Conservation (phyloP, 2,797 vertebrate species). For the Bradypus variegatus region DNA sequence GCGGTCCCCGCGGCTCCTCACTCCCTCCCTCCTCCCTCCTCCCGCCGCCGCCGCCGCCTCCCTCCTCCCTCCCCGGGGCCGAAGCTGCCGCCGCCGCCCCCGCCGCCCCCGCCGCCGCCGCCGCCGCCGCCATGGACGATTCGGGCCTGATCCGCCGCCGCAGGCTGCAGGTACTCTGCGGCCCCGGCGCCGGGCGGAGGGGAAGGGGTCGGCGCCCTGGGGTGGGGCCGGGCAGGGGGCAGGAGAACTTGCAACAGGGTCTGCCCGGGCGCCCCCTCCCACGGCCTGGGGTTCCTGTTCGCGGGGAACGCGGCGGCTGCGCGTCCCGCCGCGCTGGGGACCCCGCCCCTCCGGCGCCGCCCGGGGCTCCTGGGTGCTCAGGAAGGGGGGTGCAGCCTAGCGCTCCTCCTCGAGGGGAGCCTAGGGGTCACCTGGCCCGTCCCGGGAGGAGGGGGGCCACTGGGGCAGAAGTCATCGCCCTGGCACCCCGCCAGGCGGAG, state of each 20-base stretch:
- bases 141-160: conserved; percentile 85
- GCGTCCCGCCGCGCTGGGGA: conserved; percentile 34
- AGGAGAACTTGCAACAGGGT: conserved; percentile 25
- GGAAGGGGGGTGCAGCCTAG: conserved; percentile 12
- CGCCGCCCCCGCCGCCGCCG: background rate
- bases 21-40: conserved; percentile 40
- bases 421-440: background rate
- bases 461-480: background rate
- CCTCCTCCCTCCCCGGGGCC: conserved; percentile 57
- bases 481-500: background rate
- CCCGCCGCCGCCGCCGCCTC: conserved; percentile 41
- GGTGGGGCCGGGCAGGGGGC: conserved; percentile 28
- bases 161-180: conserved; percentile 80
- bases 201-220: conserved; percentile 22
- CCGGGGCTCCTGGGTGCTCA: background rate
- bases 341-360: conserved; percentile 63
- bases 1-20: conserved; percentile 35
- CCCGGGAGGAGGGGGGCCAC: background rate
- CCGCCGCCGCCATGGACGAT: conserved; percentile 78
- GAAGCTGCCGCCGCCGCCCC: conserved; percentile 22
- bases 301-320: background rate
- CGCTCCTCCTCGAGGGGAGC: conserved; percentile 1
- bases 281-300: background rate
- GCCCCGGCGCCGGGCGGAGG: background rate
- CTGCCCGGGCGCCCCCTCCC: background rate